These are phyloP conservation scores for Morpho deidamia DNA, from an alignment of 2,888 invertebrate species.

Conservation along the genomic window DNA sequence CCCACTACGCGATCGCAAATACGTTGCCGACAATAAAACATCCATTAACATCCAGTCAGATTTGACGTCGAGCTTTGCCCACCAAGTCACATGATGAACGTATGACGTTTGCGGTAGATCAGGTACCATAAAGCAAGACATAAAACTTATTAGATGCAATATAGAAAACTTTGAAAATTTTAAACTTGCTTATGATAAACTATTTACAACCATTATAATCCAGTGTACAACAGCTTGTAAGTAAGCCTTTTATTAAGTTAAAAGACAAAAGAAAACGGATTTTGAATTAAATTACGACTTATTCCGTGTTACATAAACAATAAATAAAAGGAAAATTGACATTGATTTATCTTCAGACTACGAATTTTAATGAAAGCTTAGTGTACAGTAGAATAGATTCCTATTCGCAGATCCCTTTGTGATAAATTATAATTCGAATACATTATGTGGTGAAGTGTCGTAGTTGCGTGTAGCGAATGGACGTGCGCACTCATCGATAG, in stretches of 20 bases:
- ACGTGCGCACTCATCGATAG: conserved; percentile 68
- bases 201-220: too few relatives aligned
- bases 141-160: background rate
- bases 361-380: too few relatives aligned
- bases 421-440: conserved; percentile 1
- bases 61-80: conserved; percentile 44
- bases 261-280: too few relatives aligned
- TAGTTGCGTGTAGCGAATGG: conserved; percentile 38
- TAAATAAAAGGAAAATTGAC: too few relatives aligned
- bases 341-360: too few relatives aligned
- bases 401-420: background rate
- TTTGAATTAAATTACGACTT: too few relatives aligned
- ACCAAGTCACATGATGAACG: conserved; percentile 50
- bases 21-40: conserved; percentile 50
- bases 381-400: too few relatives aligned
- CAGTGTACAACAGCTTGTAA: too few relatives aligned
- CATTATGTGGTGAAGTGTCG: conserved; percentile 19
- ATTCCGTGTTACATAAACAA: too few relatives aligned
- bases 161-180: too few relatives aligned
- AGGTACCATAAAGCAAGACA: conserved; percentile 32
- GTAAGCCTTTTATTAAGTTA: too few relatives aligned
- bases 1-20: conserved; percentile 50
- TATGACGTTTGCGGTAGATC: conserved; percentile 45
- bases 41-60: conserved; percentile 44
- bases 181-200: too few relatives aligned